phyloP scores from a whole-genome alignment of 1,140 invertebrate genomes.

The Oscheius sp. region DNA sequence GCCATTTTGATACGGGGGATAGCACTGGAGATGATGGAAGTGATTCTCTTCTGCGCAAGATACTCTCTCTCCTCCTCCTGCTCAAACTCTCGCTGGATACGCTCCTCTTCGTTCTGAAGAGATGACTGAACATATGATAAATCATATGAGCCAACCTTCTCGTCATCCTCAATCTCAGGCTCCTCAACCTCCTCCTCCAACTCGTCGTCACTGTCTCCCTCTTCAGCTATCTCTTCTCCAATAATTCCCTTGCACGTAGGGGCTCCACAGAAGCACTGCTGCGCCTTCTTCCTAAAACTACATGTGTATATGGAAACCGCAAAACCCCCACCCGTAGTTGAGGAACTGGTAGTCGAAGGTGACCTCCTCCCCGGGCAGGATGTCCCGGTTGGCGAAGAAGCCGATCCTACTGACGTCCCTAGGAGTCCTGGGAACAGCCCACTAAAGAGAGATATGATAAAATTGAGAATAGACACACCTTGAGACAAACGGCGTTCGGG shows the following conservation, averaged over 20 bases:
- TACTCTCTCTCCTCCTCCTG: not conserved
- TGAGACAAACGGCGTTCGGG: slow-evolving; percentile 87
- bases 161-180: slow-evolving; percentile 2
- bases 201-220: slow-evolving; percentile 18
- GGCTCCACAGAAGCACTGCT: slow-evolving; percentile 26
- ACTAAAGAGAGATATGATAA: not conserved
- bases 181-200: slow-evolving; percentile 19
- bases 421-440: slow-evolving; percentile 25
- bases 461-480: not conserved
- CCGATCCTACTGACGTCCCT: slow-evolving; percentile 82
- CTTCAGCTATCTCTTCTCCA: slow-evolving; percentile 1
- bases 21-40: not conserved
- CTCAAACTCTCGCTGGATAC: not conserved
- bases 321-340: slow-evolving; percentile 23
- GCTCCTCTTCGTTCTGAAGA: not conserved
- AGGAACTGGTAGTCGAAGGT: slow-evolving; percentile 82
- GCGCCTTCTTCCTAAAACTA: slow-evolving; percentile 13
- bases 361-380: slow-evolving; percentile 83
- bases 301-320: not conserved
- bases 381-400: slow-evolving; percentile 83
- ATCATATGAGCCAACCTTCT: not conserved
- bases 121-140: not conserved
- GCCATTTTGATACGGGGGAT: not conserved
- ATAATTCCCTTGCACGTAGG: slow-evolving; percentile 11
- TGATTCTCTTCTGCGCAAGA: not conserved